These are phyloP conservation scores for Xenopus laevis DNA, from an alignment of 2,113 vertebrate species.

Conservation along the genomic window DNA sequence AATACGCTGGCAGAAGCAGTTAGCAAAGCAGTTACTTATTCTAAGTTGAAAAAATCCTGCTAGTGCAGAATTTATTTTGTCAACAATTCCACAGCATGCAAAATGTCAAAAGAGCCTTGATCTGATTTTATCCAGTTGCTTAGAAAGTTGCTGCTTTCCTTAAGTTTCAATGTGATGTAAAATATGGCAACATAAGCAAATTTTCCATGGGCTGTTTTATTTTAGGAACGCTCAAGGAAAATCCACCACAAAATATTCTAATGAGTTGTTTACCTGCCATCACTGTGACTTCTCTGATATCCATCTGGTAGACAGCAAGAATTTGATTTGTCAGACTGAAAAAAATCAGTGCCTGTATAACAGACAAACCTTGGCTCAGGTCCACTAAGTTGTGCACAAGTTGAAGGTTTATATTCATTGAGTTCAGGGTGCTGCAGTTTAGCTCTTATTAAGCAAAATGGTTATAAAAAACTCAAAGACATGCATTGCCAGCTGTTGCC, in stretches of 20 bases:
- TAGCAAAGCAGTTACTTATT: background rate
- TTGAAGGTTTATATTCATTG: background rate
- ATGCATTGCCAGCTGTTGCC: constrained; percentile 29
- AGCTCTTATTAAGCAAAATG: background rate
- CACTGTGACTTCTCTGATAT: background rate
- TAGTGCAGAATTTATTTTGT: no score
- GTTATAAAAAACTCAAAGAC: background rate
- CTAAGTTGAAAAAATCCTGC: constrained; percentile 7
- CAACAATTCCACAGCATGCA: constrained; percentile 20
- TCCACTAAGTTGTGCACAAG: background rate
- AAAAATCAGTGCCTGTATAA: constrained; percentile 18
- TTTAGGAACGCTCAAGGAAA: background rate
- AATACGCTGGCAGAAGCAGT: no score
- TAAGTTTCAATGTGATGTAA: background rate
- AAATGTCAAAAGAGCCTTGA: constrained; percentile 5
- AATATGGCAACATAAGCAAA: constrained; percentile 3
- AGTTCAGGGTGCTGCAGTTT: background rate
- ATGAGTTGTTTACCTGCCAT: background rate
- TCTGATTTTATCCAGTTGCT: constrained; percentile 31
- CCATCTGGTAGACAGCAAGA: background rate
- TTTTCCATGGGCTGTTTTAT: constrained; percentile 8
- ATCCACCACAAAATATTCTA: constrained; percentile 3
- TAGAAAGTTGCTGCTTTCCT: constrained; percentile 6
- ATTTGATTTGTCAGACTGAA: constrained; percentile 1
- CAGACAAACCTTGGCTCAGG: constrained; percentile 1